Evolutionary conservation across 2,797 vertebrate species (phyloP).

Genomic region (Phrynocephalus guinanensis): DNA sequence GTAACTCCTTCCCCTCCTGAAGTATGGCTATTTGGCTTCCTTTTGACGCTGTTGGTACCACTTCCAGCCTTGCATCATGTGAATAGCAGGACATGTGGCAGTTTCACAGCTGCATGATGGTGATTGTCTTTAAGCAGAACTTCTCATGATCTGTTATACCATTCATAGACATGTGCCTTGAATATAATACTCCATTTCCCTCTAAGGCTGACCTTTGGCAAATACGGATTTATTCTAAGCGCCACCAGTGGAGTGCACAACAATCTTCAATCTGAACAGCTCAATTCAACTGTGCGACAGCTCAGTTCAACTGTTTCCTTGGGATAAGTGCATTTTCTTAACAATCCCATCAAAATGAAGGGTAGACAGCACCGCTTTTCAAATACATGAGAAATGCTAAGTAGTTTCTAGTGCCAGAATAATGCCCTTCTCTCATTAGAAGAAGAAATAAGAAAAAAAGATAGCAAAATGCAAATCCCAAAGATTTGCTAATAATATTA

Average conservation of each 20-base stretch:
- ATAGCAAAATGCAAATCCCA: neutral
- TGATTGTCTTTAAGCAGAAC: too few species aligned
- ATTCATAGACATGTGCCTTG: neutral
- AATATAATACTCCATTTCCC: too few species aligned
- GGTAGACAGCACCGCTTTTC: neutral
- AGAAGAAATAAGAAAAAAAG: neutral
- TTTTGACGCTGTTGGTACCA: too few species aligned
- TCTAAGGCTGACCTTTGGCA: neutral
- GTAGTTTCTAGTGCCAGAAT: neutral
- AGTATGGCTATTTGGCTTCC: too few species aligned
- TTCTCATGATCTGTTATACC: neutral
- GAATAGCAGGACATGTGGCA: too few species aligned
- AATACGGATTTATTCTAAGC: neutral
- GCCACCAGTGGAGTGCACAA: neutral
- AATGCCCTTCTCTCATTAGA: neutral
- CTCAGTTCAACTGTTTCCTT: neutral
- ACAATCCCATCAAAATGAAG: neutral
- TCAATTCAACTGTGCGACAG: neutral
- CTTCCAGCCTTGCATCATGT: too few species aligned
- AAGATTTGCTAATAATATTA: neutral
- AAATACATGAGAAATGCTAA: slow-evolving; percentile 5
- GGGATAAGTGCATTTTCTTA: neutral
- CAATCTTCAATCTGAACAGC: neutral
- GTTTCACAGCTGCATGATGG: too few species aligned
- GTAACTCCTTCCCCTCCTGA: too few species aligned